Percentiles rank a stretch among this genome's conserved stretches.
phyloP scores from a whole-genome alignment of 2,797 vertebrate species.

The Bufotes viridis region DNA sequence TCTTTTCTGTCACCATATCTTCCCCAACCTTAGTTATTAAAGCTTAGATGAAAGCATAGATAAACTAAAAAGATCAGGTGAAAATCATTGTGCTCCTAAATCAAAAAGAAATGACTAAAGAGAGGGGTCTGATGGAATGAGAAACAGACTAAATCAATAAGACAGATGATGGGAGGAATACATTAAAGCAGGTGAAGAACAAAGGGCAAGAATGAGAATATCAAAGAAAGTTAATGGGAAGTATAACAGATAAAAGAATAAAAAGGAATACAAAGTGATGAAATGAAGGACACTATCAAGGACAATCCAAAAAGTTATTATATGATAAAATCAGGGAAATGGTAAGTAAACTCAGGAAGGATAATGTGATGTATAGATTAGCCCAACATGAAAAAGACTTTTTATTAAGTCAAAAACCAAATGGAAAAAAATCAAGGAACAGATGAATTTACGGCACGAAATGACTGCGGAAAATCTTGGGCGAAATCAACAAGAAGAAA shows the following conservation, averaged over 20 bases:
- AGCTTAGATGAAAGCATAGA: neutral
- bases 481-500: neutral
- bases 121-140: neutral
- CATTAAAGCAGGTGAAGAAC: constrained; percentile 2
- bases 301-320: neutral
- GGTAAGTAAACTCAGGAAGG: neutral
- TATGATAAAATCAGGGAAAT: neutral
- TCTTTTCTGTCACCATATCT: neutral
- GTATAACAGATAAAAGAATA: neutral
- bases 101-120: constrained; percentile 10
- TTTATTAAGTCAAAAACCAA: neutral
- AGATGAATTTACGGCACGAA: neutral
- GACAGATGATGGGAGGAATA: constrained; percentile 26
- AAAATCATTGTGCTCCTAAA: neutral
- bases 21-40: neutral
- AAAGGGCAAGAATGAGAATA: neutral
- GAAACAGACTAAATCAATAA: constrained; percentile 22
- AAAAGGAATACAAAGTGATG: neutral
- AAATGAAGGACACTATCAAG: neutral
- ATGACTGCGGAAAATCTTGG: neutral
- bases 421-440: neutral
- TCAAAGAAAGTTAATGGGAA: constrained; percentile 18
- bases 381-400: neutral
- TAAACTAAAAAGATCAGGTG: neutral
- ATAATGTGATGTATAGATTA: neutral